Conservation (phyloP, 2,888 invertebrate genomes). For the Busseola fusca region DNA sequence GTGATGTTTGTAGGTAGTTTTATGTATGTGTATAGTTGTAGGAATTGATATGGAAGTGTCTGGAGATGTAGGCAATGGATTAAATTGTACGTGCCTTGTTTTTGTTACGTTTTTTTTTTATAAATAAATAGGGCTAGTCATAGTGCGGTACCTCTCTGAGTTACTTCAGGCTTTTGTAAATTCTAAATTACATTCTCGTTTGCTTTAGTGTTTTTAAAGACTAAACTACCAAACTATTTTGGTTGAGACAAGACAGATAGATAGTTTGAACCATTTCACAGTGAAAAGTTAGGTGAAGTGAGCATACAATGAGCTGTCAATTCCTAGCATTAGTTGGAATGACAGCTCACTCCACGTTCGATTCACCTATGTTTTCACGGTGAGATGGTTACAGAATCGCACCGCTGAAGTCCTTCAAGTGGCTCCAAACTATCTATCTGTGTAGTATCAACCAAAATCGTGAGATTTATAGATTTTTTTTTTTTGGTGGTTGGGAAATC, state of each 20-base stretch:
- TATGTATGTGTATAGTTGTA: conserved; percentile 8
- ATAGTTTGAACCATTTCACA: neutral
- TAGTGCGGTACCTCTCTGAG: neutral
- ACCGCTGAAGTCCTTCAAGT: too few relatives aligned
- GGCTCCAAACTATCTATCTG: too few relatives aligned
- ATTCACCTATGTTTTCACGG: too few relatives aligned
- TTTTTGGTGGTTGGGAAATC: too few relatives aligned
- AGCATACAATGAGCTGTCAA: too few relatives aligned
- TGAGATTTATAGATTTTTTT: too few relatives aligned
- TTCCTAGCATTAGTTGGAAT: too few relatives aligned
- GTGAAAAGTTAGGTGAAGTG: too few relatives aligned
- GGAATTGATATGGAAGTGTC: conserved; percentile 14
- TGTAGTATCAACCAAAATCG: too few relatives aligned
- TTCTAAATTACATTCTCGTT: neutral
- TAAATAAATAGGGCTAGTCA: neutral
- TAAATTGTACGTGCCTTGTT: conserved; percentile 16
- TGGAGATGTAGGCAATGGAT: conserved; percentile 16
- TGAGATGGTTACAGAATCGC: too few relatives aligned
- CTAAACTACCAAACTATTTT: neutral
- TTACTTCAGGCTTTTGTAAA: neutral
- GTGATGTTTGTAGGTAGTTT: conserved; percentile 17
- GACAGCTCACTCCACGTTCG: too few relatives aligned
- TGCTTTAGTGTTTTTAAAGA: neutral
- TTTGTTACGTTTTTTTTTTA: neutral
- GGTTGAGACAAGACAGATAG: neutral